A percentile compares a stretch with the other conserved stretches of the same genome.
These are phyloP conservation scores for Cynocephalus volans DNA, from an alignment of 2,113 vertebrate species.

Conservation along the genomic window DNA sequence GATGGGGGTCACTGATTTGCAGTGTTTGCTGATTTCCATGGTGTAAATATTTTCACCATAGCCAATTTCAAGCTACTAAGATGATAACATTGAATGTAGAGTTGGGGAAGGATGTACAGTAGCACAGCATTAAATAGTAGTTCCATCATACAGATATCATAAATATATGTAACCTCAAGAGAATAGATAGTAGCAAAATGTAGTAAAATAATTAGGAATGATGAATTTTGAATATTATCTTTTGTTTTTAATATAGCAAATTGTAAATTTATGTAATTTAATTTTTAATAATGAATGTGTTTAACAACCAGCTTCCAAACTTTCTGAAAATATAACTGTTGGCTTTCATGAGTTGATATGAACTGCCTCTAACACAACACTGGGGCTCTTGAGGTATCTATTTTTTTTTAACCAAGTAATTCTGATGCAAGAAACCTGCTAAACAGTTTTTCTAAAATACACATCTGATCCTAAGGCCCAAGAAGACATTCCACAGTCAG, in stretches of 20 bases:
- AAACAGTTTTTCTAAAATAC: constrained; percentile 44
- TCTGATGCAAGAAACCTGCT: constrained; percentile 5
- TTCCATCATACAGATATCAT: neutral
- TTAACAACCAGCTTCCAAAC: neutral
- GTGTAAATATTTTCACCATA: constrained; percentile 33
- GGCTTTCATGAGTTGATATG: neutral
- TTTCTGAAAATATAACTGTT: constrained; percentile 31
- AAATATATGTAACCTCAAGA: neutral
- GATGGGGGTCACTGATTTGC: neutral
- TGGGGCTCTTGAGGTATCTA: neutral
- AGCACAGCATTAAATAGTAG: neutral
- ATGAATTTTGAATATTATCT: neutral
- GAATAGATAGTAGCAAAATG: constrained; percentile 19
- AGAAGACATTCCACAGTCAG: constrained; percentile 21
- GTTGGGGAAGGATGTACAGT: neutral
- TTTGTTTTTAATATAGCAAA: constrained; percentile 55
- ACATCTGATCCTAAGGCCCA: constrained; percentile 25
- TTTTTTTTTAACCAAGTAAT: constrained; percentile 42
- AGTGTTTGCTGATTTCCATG: constrained; percentile 22
- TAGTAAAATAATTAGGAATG: constrained; percentile 38
- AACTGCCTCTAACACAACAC: neutral
- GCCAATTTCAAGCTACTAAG: constrained; percentile 7
- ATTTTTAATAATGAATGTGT: constrained; percentile 43
- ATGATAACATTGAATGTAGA: neutral
- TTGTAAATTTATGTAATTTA: constrained; percentile 35